These are phyloP conservation scores for Abrostola triplasia DNA, from an alignment of 2,888 invertebrate species.

Conservation along the genomic window DNA sequence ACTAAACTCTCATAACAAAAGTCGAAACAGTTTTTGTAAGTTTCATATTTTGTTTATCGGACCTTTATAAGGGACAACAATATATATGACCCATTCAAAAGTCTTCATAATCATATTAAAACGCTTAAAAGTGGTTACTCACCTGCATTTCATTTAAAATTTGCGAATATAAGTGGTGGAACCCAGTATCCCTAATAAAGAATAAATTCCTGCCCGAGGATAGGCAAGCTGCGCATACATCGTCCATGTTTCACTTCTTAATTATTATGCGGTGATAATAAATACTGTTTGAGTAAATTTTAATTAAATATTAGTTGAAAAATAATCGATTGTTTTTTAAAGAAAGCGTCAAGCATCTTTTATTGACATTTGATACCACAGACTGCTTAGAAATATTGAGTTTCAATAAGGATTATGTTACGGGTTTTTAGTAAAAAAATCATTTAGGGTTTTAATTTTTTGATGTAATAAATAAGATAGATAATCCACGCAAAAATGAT, in stretches of 20 bases:
- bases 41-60: too few relatives aligned
- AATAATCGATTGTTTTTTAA: conserved; percentile 2
- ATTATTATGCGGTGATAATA: background rate
- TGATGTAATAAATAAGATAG: too few relatives aligned
- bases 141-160: conserved; percentile 80
- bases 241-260: conserved; percentile 70
- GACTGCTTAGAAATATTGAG: background rate
- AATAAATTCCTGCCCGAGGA: conserved; percentile 71
- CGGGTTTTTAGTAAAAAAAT: too few relatives aligned
- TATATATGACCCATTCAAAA: background rate
- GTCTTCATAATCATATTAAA: background rate
- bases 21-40: too few relatives aligned
- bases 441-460: too few relatives aligned
- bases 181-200: conserved; percentile 69
- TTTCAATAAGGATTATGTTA: background rate
- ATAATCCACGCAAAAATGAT: too few relatives aligned
- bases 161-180: conserved; percentile 70
- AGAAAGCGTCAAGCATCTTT: conserved; percentile 3
- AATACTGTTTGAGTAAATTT: background rate
- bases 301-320: background rate
- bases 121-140: conserved; percentile 37
- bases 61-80: background rate
- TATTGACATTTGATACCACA: background rate
- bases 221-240: conserved; percentile 74
- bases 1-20: too few relatives aligned